A percentile compares a stretch with the other conserved stretches of the same genome.
These are phyloP conservation scores for Trichogramma dendrolimi DNA, from an alignment of 2,888 invertebrate species.

Conservation along the genomic window DNA sequence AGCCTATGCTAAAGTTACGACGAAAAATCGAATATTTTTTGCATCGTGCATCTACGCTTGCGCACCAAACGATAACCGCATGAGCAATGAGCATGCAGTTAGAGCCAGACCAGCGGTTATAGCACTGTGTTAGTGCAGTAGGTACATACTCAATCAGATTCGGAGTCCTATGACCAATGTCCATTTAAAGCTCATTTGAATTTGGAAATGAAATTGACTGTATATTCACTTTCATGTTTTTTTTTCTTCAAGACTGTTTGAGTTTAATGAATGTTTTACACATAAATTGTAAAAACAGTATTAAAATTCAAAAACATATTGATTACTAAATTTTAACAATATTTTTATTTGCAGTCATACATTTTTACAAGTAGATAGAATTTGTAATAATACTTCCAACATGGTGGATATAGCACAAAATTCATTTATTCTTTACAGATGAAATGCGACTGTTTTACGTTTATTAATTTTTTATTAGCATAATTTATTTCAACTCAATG, in stretches of 20 bases:
- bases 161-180: not conserved
- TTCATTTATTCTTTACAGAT: constrained; percentile 16
- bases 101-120: too few species aligned
- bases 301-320: constrained; percentile 10
- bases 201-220: constrained; percentile 12
- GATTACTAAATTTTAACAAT: constrained; percentile 39
- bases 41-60: not conserved
- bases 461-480: constrained; percentile 1
- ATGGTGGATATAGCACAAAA: constrained; percentile 32
- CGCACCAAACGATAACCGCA: not conserved
- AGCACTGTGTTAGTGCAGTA: too few species aligned
- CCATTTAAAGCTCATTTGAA: constrained; percentile 16
- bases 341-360: constrained; percentile 42
- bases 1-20: too few species aligned
- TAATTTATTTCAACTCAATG: constrained; percentile 36
- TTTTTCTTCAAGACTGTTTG: not conserved
- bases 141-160: too few species aligned
- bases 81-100: too few species aligned
- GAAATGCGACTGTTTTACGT: constrained; percentile 25
- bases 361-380: constrained; percentile 44
- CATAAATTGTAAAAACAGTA: not conserved
- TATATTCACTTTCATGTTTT: constrained; percentile 12
- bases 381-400: constrained; percentile 41
- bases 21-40: too few species aligned
- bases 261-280: constrained; percentile 6